Evolutionary conservation across 2,888 invertebrate species (phyloP).

Genomic region (Nemurella pictetii): DNA sequence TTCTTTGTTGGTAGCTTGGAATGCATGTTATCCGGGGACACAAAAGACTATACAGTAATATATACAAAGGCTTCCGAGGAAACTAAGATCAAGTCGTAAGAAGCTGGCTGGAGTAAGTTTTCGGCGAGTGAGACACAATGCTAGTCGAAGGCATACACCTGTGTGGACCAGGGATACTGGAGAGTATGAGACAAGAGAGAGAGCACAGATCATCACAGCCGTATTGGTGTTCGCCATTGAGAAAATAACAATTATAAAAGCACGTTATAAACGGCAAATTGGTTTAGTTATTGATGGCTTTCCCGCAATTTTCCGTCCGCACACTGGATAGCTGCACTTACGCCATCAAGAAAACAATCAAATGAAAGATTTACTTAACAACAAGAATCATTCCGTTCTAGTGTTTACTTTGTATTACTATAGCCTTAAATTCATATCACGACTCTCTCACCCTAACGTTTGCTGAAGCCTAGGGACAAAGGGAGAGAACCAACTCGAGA

Average conservation of each 20-base stretch:
- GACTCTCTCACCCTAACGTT: neutral
- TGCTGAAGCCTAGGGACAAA: neutral
- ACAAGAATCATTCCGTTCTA: neutral
- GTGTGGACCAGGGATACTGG: neutral
- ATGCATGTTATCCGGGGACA: slow-evolving; percentile 39
- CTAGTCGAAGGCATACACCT: slow-evolving; percentile 2
- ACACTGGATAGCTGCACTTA: neutral
- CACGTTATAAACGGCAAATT: neutral
- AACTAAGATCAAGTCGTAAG: slow-evolving; percentile 38
- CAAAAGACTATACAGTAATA: slow-evolving; percentile 40
- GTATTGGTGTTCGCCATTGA: neutral
- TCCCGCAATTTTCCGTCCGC: neutral
- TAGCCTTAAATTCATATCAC: neutral
- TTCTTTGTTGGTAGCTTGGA: slow-evolving; percentile 35
- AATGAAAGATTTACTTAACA: neutral
- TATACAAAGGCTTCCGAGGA: slow-evolving; percentile 36
- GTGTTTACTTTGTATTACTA: neutral
- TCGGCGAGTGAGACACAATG: neutral
- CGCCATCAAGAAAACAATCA: neutral
- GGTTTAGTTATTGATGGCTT: neutral
- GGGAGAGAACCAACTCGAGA: neutral
- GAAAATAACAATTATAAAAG: neutral
- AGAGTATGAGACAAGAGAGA: neutral
- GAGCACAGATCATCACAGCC: neutral
- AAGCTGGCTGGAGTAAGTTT: slow-evolving; percentile 33